Percentiles rank a stretch among this genome's conserved stretches.
Conservation (phyloP, 2,888 invertebrate genomes). For the Dolichomitus sp. region DNA sequence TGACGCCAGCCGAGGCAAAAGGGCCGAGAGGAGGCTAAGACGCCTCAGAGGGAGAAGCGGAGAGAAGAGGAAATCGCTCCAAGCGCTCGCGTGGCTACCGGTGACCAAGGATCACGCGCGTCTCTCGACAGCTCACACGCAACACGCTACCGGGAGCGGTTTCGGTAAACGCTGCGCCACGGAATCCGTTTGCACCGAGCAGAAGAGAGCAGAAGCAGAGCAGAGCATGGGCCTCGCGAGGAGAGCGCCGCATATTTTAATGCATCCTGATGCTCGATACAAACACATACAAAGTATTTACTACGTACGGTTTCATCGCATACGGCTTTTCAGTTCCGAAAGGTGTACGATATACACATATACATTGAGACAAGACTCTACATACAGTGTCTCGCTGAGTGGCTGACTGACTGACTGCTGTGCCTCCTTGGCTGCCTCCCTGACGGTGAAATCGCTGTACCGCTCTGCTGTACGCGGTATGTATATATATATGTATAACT, state of each 20-base stretch:
- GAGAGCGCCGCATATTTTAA: slow-evolving; percentile 52
- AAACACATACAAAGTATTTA: slow-evolving; percentile 9
- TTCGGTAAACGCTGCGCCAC: slow-evolving; percentile 59
- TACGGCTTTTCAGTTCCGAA: neutral
- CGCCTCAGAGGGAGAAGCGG: slow-evolving; percentile 61
- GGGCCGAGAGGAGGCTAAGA: slow-evolving; percentile 6
- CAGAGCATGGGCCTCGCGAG: neutral
- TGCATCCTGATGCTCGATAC: slow-evolving; percentile 52
- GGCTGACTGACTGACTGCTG: slow-evolving; percentile 46
- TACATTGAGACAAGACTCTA: neutral
- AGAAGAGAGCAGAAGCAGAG: slow-evolving; percentile 19
- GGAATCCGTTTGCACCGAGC: slow-evolving; percentile 38
- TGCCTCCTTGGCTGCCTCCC: slow-evolving; percentile 20
- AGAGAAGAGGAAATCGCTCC: slow-evolving; percentile 76
- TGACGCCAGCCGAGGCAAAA: slow-evolving; percentile 27
- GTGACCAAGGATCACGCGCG: slow-evolving; percentile 67
- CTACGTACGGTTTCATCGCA: slow-evolving; percentile 1
- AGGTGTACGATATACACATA: neutral
- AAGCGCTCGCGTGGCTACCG: slow-evolving; percentile 83
- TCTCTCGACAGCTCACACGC: slow-evolving; percentile 54
- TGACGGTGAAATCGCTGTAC: slow-evolving; percentile 38
- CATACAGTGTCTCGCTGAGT: slow-evolving; percentile 23
- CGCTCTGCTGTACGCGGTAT: neutral
- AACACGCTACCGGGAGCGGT: slow-evolving; percentile 62
- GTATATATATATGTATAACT: slow-evolving; percentile 2